Evolutionary conservation across 1,140 invertebrate species (phyloP), one percentile per base, ranked within the genome.

Genomic region (Thaumatotibia leucotreta): DNA sequence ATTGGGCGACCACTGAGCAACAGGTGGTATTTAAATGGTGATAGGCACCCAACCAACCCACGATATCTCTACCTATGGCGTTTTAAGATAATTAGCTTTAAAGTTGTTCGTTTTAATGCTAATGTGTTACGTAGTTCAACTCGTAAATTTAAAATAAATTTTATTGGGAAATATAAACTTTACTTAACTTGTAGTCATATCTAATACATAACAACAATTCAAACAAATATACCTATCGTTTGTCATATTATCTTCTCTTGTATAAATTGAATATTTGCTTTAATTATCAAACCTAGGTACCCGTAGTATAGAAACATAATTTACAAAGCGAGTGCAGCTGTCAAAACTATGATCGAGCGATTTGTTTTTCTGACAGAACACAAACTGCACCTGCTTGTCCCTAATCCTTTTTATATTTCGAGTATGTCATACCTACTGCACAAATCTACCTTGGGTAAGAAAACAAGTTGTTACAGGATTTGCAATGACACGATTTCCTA

Each of bases 21-120:
- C 78, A 82, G 80, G 76, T 77, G 80, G 80, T 79, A 82, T 80
- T 76, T 73, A 77, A 80, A 75, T 73, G 52, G 5, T 64, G 23
- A 45, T 64, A 52, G 27, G 49, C 54, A 49, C 69, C 63, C 63
- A 54, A 39, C 61, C 39, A 39, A 23, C 22, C 9, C 11, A 27
- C 24, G 52, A 29, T 58, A 58, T 58, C 52, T 58, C 52, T 58
- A 58, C 52, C 23, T 27, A 58, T 58, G 52, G 52, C 2, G 52
- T 27, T 24, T 58, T 58, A 58, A 58, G 52, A 27, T 58, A 58
- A 58, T 58, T 58, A 58, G 24, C 52, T 58, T 58, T n/a, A 29
- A 58, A 58, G 2, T 58, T 58, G 52, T 58, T 58, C 17, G n/a
- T 11, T 58, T 52, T 24, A 54, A 54, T 24, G 23, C 52, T 58